Conservation (phyloP, 1,140 invertebrate genomes). For the Caerostris darwini region DNA sequence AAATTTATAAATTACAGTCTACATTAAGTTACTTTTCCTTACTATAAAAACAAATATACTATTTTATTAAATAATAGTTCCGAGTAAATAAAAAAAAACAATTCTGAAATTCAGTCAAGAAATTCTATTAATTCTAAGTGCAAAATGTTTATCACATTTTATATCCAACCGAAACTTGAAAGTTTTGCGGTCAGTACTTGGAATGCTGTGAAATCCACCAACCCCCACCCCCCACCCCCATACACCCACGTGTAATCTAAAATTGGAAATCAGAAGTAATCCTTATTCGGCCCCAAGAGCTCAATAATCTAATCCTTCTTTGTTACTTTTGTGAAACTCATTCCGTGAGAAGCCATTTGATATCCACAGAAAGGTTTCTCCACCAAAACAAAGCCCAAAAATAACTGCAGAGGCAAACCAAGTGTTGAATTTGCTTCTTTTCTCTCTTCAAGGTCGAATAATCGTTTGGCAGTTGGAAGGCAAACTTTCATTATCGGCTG, state of each 20-base stretch:
- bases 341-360: slow-evolving; percentile 42
- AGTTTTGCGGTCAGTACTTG: no score
- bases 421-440: slow-evolving; percentile 34
- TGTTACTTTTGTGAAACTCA: slow-evolving; percentile 44
- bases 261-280: slow-evolving; percentile 17
- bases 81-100: no score
- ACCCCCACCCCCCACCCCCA: no score
- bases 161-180: no score
- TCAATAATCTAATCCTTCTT: slow-evolving; percentile 37
- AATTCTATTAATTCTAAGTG: no score
- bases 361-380: neutral
- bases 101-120: no score
- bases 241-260: neutral
- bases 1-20: no score
- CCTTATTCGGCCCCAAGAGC: neutral
- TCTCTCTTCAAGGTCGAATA: slow-evolving; percentile 44
- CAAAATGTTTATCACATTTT: no score
- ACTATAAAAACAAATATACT: no score
- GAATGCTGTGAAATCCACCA: no score
- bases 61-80: no score
- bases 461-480: slow-evolving; percentile 47
- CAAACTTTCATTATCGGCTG: slow-evolving; percentile 64
- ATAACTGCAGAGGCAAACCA: slow-evolving; percentile 7
- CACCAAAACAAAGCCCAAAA: slow-evolving; percentile 30
- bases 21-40: no score